Conservation (phyloP, 2,797 vertebrate genomes). For the Cottoperca gobio region DNA sequence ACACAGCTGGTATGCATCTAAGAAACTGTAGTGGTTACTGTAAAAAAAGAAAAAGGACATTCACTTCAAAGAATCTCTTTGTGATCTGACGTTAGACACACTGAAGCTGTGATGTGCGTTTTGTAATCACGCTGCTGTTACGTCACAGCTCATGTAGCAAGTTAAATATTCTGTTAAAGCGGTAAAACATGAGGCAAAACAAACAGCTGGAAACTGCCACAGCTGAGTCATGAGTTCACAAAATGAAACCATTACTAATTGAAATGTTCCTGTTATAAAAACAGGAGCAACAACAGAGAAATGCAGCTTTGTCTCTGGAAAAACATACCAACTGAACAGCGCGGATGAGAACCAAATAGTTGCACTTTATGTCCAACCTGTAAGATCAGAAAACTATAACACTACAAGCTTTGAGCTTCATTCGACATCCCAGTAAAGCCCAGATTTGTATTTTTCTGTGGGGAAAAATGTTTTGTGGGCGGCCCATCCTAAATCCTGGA, state of each 20-base stretch:
- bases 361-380: slow-evolving; percentile 30
- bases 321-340: slow-evolving; percentile 16
- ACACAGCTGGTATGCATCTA: slow-evolving; percentile 52
- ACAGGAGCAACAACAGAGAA: slow-evolving; percentile 25
- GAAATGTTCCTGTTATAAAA: slow-evolving; percentile 39
- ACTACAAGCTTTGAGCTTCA: slow-evolving; percentile 44
- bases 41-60: slow-evolving; percentile 14
- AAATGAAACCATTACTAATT: slow-evolving; percentile 53
- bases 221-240: slow-evolving; percentile 44
- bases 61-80: slow-evolving; percentile 60
- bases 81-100: slow-evolving; percentile 58
- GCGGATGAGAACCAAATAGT: slow-evolving; percentile 10
- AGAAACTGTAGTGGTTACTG: slow-evolving; percentile 46
- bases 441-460: slow-evolving; percentile 62
- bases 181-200: slow-evolving; percentile 38
- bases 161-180: slow-evolving; percentile 31
- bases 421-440: slow-evolving; percentile 51
- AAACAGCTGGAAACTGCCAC: slow-evolving; percentile 8
- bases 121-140: slow-evolving; percentile 36
- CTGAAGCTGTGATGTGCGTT: slow-evolving; percentile 48
- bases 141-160: slow-evolving; percentile 17
- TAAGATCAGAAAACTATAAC: slow-evolving; percentile 19
- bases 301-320: slow-evolving; percentile 18
- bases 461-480: slow-evolving; percentile 59
- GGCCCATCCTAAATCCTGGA: slow-evolving; percentile 72